Evolutionary conservation across 2,113 vertebrate species (phyloP).

Genomic region (Chaetorhynchus papuensis): DNA sequence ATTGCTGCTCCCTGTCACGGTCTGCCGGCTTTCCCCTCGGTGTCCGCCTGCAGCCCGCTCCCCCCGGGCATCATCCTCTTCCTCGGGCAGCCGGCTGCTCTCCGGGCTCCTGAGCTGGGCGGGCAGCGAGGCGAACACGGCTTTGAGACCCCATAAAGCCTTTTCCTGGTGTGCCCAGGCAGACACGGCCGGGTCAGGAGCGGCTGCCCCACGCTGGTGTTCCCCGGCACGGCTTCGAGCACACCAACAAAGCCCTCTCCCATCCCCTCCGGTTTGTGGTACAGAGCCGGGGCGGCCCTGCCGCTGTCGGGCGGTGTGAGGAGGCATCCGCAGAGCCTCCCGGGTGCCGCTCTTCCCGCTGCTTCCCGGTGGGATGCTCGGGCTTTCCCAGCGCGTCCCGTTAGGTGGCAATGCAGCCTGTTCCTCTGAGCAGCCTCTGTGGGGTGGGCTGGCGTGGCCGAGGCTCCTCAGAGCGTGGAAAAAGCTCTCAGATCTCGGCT

Average conservation of each 20-base stretch:
- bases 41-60: neutral
- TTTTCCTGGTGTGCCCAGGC: neutral
- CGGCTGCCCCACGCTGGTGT: accelerated
- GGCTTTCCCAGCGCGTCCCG: neutral
- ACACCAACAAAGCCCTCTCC: accelerated
- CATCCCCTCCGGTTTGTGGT: neutral
- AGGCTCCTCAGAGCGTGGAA: accelerated
- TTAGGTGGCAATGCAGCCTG: slow-evolving; percentile 25
- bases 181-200: neutral
- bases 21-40: too few species aligned
- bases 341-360: accelerated
- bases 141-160: neutral
- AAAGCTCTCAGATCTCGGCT: neutral
- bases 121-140: neutral
- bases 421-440: neutral
- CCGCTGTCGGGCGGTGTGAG: accelerated
- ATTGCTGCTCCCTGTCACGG: neutral
- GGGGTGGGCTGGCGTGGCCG: neutral
- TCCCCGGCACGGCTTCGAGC: neutral
- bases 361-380: neutral
- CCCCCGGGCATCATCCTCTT: neutral
- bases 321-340: neutral
- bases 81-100: neutral
- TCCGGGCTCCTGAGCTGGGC: neutral
- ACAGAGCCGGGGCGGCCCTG: too few species aligned